Percentiles rank a stretch among this genome's conserved stretches.
These are phyloP conservation scores for Drosophila kanekoi DNA, from an alignment of 2,888 invertebrate genomes.

Conservation along the genomic window DNA sequence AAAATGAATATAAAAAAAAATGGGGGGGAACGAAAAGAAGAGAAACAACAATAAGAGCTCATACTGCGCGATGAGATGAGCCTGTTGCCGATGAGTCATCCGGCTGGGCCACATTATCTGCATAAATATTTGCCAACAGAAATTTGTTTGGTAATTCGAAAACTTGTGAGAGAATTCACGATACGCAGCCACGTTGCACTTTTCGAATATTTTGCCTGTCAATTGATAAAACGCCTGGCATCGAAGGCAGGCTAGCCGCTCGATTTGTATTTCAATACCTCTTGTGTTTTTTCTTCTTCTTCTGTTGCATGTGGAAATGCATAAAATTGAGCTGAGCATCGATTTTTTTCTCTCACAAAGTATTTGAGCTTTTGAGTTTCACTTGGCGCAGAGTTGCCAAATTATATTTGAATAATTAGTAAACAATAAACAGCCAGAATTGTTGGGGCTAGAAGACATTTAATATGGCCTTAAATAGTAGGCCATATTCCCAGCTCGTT, in stretches of 20 bases:
- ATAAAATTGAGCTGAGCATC: too few relatives aligned
- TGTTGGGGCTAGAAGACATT: too few relatives aligned
- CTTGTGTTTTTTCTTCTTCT: not conserved
- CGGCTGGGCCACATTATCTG: not conserved
- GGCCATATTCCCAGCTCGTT: too few relatives aligned
- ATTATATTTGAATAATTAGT: too few relatives aligned
- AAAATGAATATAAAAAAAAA: slow-evolving; percentile 2
- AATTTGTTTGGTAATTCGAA: slow-evolving; percentile 2
- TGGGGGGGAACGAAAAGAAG: not conserved
- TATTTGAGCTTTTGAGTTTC: too few relatives aligned
- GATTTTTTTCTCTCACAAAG: not conserved
- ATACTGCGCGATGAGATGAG: slow-evolving; percentile 48
- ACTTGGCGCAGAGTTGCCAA: too few relatives aligned
- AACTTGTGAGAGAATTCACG: not conserved
- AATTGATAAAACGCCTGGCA: not conserved
- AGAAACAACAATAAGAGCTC: slow-evolving; percentile 13
- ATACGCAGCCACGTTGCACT: not conserved
- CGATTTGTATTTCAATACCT: not conserved
- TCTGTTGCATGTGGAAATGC: not conserved
- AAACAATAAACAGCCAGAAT: too few relatives aligned
- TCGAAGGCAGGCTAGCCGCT: not conserved
- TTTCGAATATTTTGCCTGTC: not conserved
- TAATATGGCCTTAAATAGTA: too few relatives aligned
- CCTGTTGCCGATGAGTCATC: slow-evolving; percentile 42
- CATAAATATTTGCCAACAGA: slow-evolving; percentile 29